Evolutionary conservation across 2,888 invertebrate species (phyloP), one percentile per base, ranked within the genome.

Genomic region (Drosophila mimetica): DNA sequence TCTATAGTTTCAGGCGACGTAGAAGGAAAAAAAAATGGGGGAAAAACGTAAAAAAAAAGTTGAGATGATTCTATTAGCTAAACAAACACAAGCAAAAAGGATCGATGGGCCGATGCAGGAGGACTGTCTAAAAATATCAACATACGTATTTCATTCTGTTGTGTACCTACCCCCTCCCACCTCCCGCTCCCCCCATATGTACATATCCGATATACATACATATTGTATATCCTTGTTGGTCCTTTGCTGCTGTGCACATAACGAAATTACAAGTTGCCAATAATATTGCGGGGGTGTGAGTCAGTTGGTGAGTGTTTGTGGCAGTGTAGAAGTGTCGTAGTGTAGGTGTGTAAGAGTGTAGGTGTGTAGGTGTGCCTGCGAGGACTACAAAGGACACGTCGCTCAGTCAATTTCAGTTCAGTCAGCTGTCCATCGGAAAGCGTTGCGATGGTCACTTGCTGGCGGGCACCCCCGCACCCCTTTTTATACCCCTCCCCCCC

Each of bases 231-330:
- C 32, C 18, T 30, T 30, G 44, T 13, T 20, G 36, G 57, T 36
- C 28, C 59, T 37, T 57, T 16, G 54, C 53, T 65, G 65, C 42
- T 54, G 39, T 39, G 50, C 46, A 75, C 67, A 71, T 88, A 83
- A 87, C 76, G 65, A 88, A 88, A 86, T 84, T 86, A 83, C 84
- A 84, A 88, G 80, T 86, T 86, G 74, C 75, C 86, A 76, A 84
- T 83, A 86, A 79, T 75, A 77, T 77, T 39, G 36, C 25, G 22
- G n/a, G 36, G 53, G 65, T 51, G 39, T 30, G 11, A 39, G 22
- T 53, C 28, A 20, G 22, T 41, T 14, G 39, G 16, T 53, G 28
- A 16, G 22, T 47, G 18, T 46, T 13, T 2, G n/a, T 54, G 16
- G 7, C 30, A 11, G 41, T 7, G 47, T 41, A 32, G 36, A 18